These are phyloP conservation scores for Heliconius erato DNA, from an alignment of 2,888 invertebrate genomes.

Conservation along the genomic window DNA sequence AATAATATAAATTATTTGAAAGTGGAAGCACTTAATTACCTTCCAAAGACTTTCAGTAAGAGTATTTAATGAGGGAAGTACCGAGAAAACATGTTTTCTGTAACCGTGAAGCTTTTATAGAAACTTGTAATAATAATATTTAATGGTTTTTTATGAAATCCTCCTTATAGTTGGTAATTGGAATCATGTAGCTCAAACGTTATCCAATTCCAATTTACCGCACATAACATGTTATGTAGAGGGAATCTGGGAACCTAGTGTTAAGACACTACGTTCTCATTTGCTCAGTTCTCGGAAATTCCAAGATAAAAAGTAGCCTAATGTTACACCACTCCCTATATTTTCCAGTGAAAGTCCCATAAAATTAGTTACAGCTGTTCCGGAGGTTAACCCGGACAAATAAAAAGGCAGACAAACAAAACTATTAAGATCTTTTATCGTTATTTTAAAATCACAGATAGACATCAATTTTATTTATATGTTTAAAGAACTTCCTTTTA, in stretches of 20 bases:
- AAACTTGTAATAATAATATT: background rate
- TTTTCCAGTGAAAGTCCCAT: too few relatives aligned
- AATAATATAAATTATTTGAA: slow-evolving; percentile 8
- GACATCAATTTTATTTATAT: background rate
- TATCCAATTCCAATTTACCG: too few relatives aligned
- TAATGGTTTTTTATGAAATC: too few relatives aligned
- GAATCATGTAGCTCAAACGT: too few relatives aligned
- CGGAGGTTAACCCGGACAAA: too few relatives aligned
- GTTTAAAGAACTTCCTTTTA: background rate
- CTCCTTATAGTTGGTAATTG: too few relatives aligned
- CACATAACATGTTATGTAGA: background rate
- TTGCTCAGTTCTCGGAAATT: too few relatives aligned
- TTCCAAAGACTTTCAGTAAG: slow-evolving; percentile 19
- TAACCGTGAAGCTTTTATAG: background rate
- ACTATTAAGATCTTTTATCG: too few relatives aligned
- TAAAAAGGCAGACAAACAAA: too few relatives aligned
- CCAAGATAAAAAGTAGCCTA: too few relatives aligned
- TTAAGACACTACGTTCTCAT: background rate
- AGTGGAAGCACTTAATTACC: slow-evolving; percentile 13
- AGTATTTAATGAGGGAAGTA: slow-evolving; percentile 17
- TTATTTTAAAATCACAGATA: background rate
- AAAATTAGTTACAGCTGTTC: too few relatives aligned
- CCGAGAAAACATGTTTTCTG: background rate
- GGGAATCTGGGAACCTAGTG: background rate
- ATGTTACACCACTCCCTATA: too few relatives aligned